These are phyloP conservation scores for Hippotragus niger DNA, from an alignment of 2,113 vertebrate genomes.

Conservation along the genomic window DNA sequence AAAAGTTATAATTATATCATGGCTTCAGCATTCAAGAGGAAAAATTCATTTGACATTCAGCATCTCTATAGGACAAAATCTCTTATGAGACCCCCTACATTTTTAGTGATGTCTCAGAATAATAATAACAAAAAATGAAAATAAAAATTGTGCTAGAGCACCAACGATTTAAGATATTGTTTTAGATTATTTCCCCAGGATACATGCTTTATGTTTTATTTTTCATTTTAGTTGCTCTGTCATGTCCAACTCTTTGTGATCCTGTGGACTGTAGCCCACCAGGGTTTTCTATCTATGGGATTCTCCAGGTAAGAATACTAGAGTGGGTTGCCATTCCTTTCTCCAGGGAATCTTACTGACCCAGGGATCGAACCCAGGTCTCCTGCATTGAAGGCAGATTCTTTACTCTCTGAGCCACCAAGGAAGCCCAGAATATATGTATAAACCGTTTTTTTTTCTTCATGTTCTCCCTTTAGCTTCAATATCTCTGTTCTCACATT, in stretches of 20 bases:
- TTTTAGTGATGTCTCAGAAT: slow-evolving; percentile 9
- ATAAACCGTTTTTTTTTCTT: neutral
- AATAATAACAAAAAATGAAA: neutral
- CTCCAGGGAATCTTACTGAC: neutral
- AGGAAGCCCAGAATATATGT: neutral
- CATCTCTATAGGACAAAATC: neutral
- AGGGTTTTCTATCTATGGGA: neutral
- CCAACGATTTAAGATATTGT: neutral
- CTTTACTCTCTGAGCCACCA: neutral
- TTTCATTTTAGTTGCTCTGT: neutral
- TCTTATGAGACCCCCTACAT: neutral
- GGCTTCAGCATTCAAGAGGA: neutral
- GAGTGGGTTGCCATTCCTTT: neutral
- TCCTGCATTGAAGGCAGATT: neutral
- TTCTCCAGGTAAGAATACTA: neutral
- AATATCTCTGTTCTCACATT: neutral
- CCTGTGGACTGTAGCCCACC: neutral
- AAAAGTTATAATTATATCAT: neutral
- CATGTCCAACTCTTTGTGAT: neutral
- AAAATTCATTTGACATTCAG: neutral
- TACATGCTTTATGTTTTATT: neutral
- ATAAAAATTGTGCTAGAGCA: neutral
- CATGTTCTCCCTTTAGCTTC: neutral
- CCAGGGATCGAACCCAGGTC: neutral
- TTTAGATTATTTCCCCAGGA: neutral